These are phyloP conservation scores for Troilus luridus DNA, from an alignment of 2,888 invertebrate species.

Conservation along the genomic window DNA sequence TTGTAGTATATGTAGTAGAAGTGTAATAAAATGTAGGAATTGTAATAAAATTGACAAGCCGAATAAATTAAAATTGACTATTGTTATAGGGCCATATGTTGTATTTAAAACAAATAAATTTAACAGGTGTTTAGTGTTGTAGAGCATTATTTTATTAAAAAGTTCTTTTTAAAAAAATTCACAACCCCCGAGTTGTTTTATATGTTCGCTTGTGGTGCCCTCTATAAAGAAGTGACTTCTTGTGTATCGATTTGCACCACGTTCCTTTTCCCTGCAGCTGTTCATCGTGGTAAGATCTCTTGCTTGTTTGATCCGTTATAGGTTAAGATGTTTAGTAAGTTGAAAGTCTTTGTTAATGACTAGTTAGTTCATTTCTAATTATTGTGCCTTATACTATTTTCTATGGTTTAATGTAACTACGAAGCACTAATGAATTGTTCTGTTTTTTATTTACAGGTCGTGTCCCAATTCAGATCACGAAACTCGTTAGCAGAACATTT, in stretches of 20 bases:
- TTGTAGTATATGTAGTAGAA: not conserved
- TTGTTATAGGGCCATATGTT: not conserved
- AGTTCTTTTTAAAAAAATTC: not conserved
- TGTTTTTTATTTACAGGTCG: constrained; percentile 11
- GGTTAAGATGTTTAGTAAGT: constrained; percentile 50
- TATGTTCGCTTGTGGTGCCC: not conserved
- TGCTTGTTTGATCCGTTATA: not conserved
- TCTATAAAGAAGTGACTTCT: not conserved
- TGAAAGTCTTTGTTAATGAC: not conserved
- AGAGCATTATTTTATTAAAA: not conserved
- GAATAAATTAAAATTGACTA: not conserved
- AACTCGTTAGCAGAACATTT: constrained; percentile 57
- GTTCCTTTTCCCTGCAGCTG: constrained; percentile 48
- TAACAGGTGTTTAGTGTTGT: not conserved
- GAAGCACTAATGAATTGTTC: not conserved
- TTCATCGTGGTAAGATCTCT: constrained; percentile 57
- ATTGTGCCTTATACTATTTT: not conserved
- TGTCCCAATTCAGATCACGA: constrained; percentile 44
- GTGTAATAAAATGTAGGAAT: too few species aligned
- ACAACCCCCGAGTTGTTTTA: not conserved
- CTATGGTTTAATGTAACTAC: not conserved
- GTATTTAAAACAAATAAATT: not conserved
- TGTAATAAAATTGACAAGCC: too few species aligned
- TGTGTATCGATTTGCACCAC: not conserved
- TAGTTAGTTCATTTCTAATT: not conserved